Conservation (phyloP, 2,888 invertebrate genomes). For the Dynastes grantii region DNA sequence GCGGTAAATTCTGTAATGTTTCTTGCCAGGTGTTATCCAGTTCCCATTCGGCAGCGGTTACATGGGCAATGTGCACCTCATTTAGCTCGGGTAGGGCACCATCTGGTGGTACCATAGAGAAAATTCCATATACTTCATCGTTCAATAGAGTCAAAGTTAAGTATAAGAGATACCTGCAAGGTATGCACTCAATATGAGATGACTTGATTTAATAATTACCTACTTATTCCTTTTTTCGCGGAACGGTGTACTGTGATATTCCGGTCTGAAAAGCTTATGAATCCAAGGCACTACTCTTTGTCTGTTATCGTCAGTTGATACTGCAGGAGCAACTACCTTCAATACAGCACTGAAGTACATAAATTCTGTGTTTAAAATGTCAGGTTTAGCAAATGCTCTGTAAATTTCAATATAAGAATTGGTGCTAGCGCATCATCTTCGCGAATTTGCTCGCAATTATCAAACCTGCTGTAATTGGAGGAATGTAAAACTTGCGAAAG, state of each 20-base stretch:
- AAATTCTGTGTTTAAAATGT: constrained; percentile 71
- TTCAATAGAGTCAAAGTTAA: constrained; percentile 69
- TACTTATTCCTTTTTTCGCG: constrained; percentile 71
- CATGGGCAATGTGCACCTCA: constrained; percentile 59
- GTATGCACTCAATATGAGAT: not conserved
- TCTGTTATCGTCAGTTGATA: constrained; percentile 67
- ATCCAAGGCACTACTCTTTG: constrained; percentile 69
- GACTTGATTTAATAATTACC: constrained; percentile 1
- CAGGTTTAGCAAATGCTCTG: constrained; percentile 57
- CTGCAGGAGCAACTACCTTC: constrained; percentile 67
- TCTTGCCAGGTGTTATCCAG: constrained; percentile 70
- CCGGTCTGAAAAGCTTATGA: constrained; percentile 71
- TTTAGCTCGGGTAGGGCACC: constrained; percentile 67
- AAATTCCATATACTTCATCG: constrained; percentile 69
- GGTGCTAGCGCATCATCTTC: not conserved
- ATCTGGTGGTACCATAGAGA: constrained; percentile 65
- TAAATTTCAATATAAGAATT: not conserved
- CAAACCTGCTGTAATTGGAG: constrained; percentile 26
- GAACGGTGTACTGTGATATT: constrained; percentile 70
- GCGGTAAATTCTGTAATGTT: constrained; percentile 66
- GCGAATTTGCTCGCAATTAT: too few species aligned
- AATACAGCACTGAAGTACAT: constrained; percentile 71
- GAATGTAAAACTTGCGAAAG: constrained; percentile 31
- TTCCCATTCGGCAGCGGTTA: constrained; percentile 70
- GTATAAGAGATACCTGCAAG: constrained; percentile 67